These are phyloP conservation scores for Fundulus diaphanus DNA, from an alignment of 2,797 vertebrate species.

Conservation along the genomic window DNA sequence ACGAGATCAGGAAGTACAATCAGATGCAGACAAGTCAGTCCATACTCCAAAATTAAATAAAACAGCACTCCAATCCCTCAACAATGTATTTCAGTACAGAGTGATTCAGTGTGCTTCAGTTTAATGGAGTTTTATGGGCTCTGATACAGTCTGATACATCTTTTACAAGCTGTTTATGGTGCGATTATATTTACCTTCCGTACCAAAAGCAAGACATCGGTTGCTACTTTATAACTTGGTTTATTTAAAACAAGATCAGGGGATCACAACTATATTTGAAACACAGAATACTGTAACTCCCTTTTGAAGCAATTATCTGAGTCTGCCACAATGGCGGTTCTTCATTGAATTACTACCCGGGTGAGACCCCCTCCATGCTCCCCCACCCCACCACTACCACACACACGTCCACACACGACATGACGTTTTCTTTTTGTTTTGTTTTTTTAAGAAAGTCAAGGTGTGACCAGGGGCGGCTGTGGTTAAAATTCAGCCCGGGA, in stretches of 20 bases:
- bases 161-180: not conserved
- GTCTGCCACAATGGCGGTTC: too few relatives aligned
- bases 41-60: not conserved
- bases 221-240: not conserved
- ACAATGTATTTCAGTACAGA: too few relatives aligned
- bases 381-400: too few relatives aligned
- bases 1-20: conserved; percentile 4
- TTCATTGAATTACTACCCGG: too few relatives aligned
- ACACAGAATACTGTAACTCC: not conserved
- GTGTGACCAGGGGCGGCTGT: too few relatives aligned
- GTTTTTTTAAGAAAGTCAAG: too few relatives aligned
- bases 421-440: too few relatives aligned
- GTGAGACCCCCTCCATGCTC: too few relatives aligned
- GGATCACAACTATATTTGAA: not conserved
- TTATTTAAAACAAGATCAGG: not conserved
- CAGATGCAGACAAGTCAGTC: not conserved
- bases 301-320: not conserved
- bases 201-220: not conserved
- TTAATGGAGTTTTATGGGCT: too few relatives aligned
- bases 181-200: not conserved
- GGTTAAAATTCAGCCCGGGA: too few relatives aligned
- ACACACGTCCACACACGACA: too few relatives aligned
- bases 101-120: not conserved
- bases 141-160: not conserved
- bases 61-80: not conserved